Conservation (phyloP, 1,140 invertebrate species). For the Teleopsis dalmanni region DNA sequence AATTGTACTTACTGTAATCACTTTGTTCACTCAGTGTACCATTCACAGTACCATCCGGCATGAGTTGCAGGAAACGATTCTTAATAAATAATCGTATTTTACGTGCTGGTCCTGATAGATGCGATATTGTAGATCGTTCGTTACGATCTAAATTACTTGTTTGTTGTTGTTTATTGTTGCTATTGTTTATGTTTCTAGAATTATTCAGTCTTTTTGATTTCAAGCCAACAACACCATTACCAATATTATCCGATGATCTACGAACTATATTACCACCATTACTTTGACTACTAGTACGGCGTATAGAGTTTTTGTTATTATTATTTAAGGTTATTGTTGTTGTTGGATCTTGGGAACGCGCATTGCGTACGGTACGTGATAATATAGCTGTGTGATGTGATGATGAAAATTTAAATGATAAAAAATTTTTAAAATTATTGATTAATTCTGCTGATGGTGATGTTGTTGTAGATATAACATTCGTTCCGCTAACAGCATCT, state of each 20-base stretch:
- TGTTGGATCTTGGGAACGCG: slow-evolving; percentile 22
- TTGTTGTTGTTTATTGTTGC: slow-evolving; percentile 14
- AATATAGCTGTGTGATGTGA: slow-evolving; percentile 28
- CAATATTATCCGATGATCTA: slow-evolving; percentile 19
- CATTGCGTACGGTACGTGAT: slow-evolving; percentile 40
- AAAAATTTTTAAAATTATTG: background rate
- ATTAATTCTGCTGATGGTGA: background rate
- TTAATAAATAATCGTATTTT: slow-evolving; percentile 75
- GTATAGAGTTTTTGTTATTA: background rate
- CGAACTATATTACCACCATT: slow-evolving; percentile 8
- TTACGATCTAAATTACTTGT: slow-evolving; percentile 44
- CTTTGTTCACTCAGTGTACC: slow-evolving; percentile 65
- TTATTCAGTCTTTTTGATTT: slow-evolving; percentile 45
- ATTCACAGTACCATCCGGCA: slow-evolving; percentile 72
- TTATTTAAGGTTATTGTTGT: slow-evolving; percentile 9
- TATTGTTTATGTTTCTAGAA: slow-evolving; percentile 28
- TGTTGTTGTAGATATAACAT: background rate
- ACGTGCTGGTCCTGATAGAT: slow-evolving; percentile 59
- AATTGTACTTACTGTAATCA: slow-evolving; percentile 66
- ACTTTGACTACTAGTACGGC: slow-evolving; percentile 2
- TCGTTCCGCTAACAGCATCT: too few relatives aligned
- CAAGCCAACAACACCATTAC: too few relatives aligned
- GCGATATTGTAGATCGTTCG: slow-evolving; percentile 54
- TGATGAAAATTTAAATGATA: slow-evolving; percentile 27
- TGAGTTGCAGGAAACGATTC: slow-evolving; percentile 66